phyloP scores from a whole-genome alignment of 2,113 vertebrate genomes.

The Chrysochloris asiatica region DNA sequence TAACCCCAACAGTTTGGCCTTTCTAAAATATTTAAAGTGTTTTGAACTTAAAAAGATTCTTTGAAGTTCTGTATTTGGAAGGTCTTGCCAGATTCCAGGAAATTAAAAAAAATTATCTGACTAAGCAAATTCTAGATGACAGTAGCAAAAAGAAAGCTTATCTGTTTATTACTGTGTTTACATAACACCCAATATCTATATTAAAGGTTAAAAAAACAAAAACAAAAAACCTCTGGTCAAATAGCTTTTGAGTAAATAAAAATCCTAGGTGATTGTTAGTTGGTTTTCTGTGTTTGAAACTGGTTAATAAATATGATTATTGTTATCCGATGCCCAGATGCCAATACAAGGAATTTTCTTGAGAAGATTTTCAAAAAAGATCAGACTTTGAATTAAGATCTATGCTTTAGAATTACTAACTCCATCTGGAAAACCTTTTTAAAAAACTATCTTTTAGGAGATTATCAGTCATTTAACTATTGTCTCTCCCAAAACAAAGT shows the following conservation, averaged over 20 bases:
- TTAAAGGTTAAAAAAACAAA: neutral
- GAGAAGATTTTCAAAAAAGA: neutral
- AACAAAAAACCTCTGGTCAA: neutral
- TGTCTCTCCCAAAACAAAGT: neutral
- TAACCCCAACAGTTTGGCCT: conserved; percentile 32
- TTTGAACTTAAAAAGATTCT: conserved; percentile 52
- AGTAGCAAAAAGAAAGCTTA: neutral
- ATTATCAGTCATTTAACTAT: neutral
- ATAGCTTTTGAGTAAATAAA: conserved; percentile 32
- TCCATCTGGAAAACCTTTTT: conserved; percentile 24
- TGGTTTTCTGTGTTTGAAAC: conserved; percentile 47
- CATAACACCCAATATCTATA: neutral
- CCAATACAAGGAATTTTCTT: conserved; percentile 41
- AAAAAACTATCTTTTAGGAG: conserved; percentile 1
- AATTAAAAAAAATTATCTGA: conserved; percentile 40
- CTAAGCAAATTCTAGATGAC: conserved; percentile 31
- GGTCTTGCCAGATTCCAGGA: conserved; percentile 32
- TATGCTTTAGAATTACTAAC: conserved; percentile 51
- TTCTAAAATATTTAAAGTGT: conserved; percentile 50
- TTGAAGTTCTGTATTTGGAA: conserved; percentile 48
- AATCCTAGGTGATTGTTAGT: conserved; percentile 3
- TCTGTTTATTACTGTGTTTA: conserved; percentile 46
- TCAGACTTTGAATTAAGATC: conserved; percentile 40
- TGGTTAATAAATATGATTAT: conserved; percentile 40
- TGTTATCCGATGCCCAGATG: conserved; percentile 15